A percentile compares a stretch with the other conserved stretches of the same genome.
Evolutionary conservation across 2,797 vertebrate species (phyloP).

Genomic region (Argentina silus): DNA sequence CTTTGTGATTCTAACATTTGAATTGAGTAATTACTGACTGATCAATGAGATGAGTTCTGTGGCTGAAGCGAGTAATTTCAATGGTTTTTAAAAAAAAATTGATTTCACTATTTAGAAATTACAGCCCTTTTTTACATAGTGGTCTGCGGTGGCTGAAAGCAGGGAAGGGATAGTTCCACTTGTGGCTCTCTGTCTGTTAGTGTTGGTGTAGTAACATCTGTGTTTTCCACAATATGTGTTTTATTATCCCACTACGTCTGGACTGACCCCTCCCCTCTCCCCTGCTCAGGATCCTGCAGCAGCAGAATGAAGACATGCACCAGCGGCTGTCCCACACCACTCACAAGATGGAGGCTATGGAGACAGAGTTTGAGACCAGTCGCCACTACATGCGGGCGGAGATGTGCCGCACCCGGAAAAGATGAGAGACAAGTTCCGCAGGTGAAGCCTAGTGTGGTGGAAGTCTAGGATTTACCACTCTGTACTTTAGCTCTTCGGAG

Average conservation of each 20-base stretch:
- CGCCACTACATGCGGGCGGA: slow-evolving; percentile 94
- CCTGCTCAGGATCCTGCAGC: slow-evolving; percentile 81
- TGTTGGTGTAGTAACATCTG: background rate
- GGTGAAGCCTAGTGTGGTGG: too few relatives aligned
- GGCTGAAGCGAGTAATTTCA: slow-evolving; percentile 1
- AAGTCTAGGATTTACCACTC: too few relatives aligned
- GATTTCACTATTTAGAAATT: too few relatives aligned
- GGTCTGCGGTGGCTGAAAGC: too few relatives aligned
- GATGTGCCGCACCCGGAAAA: slow-evolving; percentile 92
- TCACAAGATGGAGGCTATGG: slow-evolving; percentile 92
- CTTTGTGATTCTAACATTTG: background rate
- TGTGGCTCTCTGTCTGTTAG: background rate
- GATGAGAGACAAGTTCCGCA: slow-evolving; percentile 97
- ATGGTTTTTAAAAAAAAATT: too few relatives aligned
- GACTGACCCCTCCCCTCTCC: background rate
- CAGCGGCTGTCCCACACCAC: slow-evolving; percentile 86
- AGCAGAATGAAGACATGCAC: slow-evolving; percentile 95
- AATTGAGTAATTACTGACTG: background rate
- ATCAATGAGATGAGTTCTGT: background rate
- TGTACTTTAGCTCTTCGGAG: too few relatives aligned
- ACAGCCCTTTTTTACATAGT: too few relatives aligned
- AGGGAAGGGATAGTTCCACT: too few relatives aligned
- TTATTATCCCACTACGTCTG: background rate
- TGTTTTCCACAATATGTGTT: background rate
- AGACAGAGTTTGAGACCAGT: slow-evolving; percentile 90